These are phyloP conservation scores for Heliangelus exortis DNA, from an alignment of 2,797 vertebrate genomes.

Conservation along the genomic window DNA sequence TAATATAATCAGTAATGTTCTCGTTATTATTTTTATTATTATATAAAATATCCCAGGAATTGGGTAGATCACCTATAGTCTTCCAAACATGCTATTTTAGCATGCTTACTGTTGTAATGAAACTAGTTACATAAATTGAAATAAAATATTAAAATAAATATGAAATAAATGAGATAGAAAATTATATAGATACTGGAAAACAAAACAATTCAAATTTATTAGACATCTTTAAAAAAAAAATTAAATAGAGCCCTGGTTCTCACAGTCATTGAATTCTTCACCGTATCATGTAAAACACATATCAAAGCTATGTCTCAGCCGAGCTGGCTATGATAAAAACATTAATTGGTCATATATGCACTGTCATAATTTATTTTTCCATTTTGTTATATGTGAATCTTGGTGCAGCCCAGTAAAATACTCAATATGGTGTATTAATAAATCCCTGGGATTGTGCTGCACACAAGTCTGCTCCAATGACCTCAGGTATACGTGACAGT, in stretches of 20 bases:
- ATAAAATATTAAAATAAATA: background rate
- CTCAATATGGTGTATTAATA: background rate
- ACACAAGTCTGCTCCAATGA: background rate
- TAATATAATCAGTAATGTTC: too few relatives aligned
- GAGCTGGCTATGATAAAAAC: background rate
- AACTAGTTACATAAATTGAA: background rate
- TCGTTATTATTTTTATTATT: background rate
- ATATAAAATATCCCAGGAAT: background rate
- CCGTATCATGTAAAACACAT: background rate
- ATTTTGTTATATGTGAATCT: background rate
- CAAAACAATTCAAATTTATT: background rate
- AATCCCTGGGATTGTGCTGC: background rate
- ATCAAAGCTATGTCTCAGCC: background rate
- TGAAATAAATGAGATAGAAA: background rate
- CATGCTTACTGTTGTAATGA: background rate
- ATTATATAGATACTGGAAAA: background rate
- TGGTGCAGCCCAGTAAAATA: background rate
- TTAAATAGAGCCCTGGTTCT: background rate
- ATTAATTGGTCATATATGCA: background rate
- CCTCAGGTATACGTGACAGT: background rate
- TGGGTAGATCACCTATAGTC: background rate
- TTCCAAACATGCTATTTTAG: background rate
- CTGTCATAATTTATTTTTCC: background rate
- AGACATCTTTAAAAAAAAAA: background rate
- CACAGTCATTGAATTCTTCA: background rate